Conservation (phyloP, 2,797 vertebrate genomes). For the Bovichtus variegatus region DNA sequence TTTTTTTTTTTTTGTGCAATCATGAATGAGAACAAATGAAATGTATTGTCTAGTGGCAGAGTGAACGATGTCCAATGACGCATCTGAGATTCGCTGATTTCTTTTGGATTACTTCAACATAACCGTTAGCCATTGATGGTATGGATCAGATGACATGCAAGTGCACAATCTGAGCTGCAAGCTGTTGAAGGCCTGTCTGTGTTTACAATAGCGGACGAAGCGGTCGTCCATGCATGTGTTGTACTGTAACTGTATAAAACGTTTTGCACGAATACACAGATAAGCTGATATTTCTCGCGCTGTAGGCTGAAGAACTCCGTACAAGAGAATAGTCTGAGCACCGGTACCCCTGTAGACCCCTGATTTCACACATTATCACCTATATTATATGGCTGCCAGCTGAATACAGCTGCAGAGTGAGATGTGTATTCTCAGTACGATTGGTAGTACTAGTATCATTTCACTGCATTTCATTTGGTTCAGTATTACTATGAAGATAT, state of each 20-base stretch:
- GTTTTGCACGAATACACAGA: conserved; percentile 55
- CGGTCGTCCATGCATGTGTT: conserved; percentile 32
- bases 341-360: neutral
- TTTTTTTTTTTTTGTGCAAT: neutral
- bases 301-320: conserved; percentile 17
- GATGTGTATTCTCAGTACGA: neutral
- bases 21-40: neutral
- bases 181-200: conserved; percentile 1
- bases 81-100: neutral
- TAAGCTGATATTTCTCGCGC: conserved; percentile 23
- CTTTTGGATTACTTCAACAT: neutral
- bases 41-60: neutral
- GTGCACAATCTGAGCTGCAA: conserved; percentile 6
- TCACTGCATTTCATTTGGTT: neutral
- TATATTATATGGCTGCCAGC: neutral
- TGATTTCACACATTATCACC: neutral
- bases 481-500: neutral
- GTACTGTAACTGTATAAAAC: neutral
- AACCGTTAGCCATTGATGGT: neutral
- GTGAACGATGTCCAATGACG: neutral
- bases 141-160: neutral
- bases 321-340: neutral
- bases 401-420: neutral
- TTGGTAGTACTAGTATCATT: neutral
- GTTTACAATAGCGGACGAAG: conserved; percentile 33